Evolutionary conservation across 2,113 vertebrate genomes (phyloP).

Genomic region (Merops nubicus): DNA sequence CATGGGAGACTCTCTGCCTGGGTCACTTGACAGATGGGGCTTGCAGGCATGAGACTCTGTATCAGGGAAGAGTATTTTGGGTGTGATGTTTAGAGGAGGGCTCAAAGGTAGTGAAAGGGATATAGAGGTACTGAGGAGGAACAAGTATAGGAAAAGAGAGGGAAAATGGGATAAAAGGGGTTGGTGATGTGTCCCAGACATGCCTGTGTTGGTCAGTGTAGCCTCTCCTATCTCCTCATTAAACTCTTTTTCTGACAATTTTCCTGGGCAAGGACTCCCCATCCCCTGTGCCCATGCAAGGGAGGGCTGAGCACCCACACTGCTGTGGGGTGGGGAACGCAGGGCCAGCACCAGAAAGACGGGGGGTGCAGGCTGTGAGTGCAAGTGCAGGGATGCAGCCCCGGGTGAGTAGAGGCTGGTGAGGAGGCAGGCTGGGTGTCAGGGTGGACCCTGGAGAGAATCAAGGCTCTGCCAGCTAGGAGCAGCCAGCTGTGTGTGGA

Average conservation of each 20-base stretch:
- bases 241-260: background rate
- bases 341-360: rapidly evolving
- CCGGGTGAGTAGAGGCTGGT: rapidly evolving
- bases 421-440: rapidly evolving
- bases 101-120: background rate
- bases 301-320: rapidly evolving
- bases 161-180: background rate
- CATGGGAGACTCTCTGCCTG: background rate
- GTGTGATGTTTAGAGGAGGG: background rate
- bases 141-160: background rate
- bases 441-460: background rate
- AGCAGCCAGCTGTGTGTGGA: rapidly evolving
- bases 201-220: background rate
- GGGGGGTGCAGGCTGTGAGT: rapidly evolving
- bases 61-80: background rate
- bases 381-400: rapidly evolving
- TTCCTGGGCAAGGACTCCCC: background rate
- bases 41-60: background rate
- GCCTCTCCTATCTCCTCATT: background rate
- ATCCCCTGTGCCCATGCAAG: rapidly evolving
- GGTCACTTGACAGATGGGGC: background rate
- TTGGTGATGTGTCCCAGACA: rapidly evolving
- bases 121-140: background rate
- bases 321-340: rapidly evolving
- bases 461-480: background rate